phyloP scores from a whole-genome alignment of 2,888 invertebrate genomes.

The Cheilosia variabilis region DNA sequence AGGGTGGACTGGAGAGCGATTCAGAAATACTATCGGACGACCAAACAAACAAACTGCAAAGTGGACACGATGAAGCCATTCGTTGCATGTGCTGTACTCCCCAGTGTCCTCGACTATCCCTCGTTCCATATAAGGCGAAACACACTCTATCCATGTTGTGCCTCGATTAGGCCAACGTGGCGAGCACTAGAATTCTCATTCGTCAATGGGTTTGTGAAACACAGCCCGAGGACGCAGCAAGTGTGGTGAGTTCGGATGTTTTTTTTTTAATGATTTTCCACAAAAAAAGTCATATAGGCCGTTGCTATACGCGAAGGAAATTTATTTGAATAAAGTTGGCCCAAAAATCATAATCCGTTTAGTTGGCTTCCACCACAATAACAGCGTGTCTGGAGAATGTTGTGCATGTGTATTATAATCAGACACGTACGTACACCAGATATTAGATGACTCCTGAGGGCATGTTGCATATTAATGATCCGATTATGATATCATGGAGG shows the following conservation, averaged over 20 bases:
- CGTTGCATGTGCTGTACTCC: slow-evolving; percentile 42
- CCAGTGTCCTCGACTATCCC: slow-evolving; percentile 27
- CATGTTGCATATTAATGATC: slow-evolving; percentile 41
- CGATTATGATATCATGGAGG: slow-evolving; percentile 28
- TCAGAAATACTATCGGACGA: slow-evolving; percentile 32
- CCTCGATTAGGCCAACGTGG: slow-evolving; percentile 55
- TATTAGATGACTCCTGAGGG: slow-evolving; percentile 39
- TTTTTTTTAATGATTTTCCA: neutral
- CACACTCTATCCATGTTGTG: neutral
- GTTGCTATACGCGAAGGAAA: neutral
- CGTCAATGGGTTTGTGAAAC: slow-evolving; percentile 3
- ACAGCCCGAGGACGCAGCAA: slow-evolving; percentile 2
- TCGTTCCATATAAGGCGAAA: slow-evolving; percentile 14
- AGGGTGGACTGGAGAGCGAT: neutral
- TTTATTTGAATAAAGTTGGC: slow-evolving; percentile 17
- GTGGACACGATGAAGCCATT: slow-evolving; percentile 65
- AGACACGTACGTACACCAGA: slow-evolving; percentile 30
- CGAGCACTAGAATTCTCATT: slow-evolving; percentile 41
- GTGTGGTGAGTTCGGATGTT: neutral
- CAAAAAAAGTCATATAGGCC: neutral
- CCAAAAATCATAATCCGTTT: neutral
- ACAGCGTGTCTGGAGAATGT: neutral
- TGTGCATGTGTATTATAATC: neutral
- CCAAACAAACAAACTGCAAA: slow-evolving; percentile 69
- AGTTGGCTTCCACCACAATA: neutral